Base-by-base conservation (phyloP, 1,140 invertebrate genomes). In the Oreohelix idahoensis region DNA sequence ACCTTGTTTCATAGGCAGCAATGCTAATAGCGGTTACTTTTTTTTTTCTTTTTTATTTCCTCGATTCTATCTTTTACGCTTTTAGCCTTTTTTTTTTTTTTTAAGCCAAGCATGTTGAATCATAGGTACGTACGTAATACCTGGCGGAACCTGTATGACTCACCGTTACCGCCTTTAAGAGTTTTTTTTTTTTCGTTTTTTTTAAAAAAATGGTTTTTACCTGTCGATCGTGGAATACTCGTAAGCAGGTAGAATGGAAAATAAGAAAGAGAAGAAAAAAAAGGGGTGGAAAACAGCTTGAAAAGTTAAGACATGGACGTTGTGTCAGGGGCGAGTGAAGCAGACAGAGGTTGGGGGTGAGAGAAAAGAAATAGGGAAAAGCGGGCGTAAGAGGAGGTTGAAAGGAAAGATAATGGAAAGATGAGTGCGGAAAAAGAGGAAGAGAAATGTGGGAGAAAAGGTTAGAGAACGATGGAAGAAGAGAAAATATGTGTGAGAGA, bases 81-180 rank as follows among this genome's bases (percentile, higher is more conserved):
- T 45, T 15, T 15, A 45, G 15, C 5, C 15, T n/a, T n/a, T n/a
- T n/a, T 66, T 66, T 29, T 66, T 17, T 66, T 66, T 66, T 66
- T 17, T 29, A 32, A 2, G n/a, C 29, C 29, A 5, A 32, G 20
- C n/a, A 0, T 66, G 63, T 29, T 32, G 63, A 66, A 32, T 66
- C n/a, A 66, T 23, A 23, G 53, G 53, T 58, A 58, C n/a, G 63
- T 32, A 66, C 29, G 63, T 32, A 66, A 66, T 66, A 66, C 63
- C 29, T 66, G 63, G 63, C 63, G 63, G n/a, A 32, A 66, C n/a
- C 29, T 66, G 63, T 32, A 66, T 66, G 63, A 66, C 63, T 66
- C 63, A 29, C 11, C 63, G 63, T 8, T 13, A 29, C n/a, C 63
- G 17, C 15, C 26, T 58, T 58, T 58, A 15, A 58, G 23, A 26